These are phyloP conservation scores for Camponotus floridanus DNA, from an alignment of 1,140 invertebrate species.

Conservation along the genomic window DNA sequence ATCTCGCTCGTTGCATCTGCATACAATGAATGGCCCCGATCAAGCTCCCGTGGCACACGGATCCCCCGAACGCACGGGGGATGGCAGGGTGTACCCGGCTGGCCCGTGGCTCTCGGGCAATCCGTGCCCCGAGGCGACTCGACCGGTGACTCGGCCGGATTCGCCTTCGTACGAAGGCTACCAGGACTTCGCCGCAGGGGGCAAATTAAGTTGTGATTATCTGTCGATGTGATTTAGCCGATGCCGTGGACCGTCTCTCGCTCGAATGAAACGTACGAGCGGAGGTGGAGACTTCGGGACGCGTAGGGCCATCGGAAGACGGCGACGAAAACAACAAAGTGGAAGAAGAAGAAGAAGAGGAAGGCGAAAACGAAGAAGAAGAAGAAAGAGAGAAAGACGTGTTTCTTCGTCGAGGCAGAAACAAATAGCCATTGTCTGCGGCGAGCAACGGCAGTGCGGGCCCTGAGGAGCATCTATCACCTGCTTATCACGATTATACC, in stretches of 20 bases:
- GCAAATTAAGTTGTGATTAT: slow-evolving; percentile 87
- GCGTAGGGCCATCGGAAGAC: slow-evolving; percentile 33
- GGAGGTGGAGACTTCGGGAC: slow-evolving; percentile 58
- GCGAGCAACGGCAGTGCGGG: slow-evolving; percentile 80
- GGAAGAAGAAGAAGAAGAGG: slow-evolving; percentile 10
- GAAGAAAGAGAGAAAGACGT: slow-evolving; percentile 63
- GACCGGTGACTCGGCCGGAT: slow-evolving; percentile 65
- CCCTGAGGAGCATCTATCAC: slow-evolving; percentile 85
- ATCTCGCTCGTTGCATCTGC: slow-evolving; percentile 70
- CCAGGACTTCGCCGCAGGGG: slow-evolving; percentile 79
- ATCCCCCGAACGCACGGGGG: slow-evolving; percentile 45
- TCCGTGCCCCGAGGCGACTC: slow-evolving; percentile 3
- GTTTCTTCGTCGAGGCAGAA: slow-evolving; percentile 80
- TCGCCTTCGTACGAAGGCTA: slow-evolving; percentile 52
- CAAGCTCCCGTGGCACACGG: slow-evolving; percentile 59
- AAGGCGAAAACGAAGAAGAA: slow-evolving; percentile 31
- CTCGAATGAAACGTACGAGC: slow-evolving; percentile 68
- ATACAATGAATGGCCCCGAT: slow-evolving; percentile 78
- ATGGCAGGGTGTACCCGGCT: slow-evolving; percentile 15
- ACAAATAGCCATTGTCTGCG: slow-evolving; percentile 86
- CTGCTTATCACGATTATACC: slow-evolving; percentile 87
- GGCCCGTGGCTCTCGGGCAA: background rate
- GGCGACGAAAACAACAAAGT: background rate
- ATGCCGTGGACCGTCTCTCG: slow-evolving; percentile 71
- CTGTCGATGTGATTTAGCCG: slow-evolving; percentile 85